Percentiles rank a stretch among this genome's conserved stretches.
Conservation (phyloP, 53 echinoderm and acorn worm species). For the Holothuria scabra region DNA sequence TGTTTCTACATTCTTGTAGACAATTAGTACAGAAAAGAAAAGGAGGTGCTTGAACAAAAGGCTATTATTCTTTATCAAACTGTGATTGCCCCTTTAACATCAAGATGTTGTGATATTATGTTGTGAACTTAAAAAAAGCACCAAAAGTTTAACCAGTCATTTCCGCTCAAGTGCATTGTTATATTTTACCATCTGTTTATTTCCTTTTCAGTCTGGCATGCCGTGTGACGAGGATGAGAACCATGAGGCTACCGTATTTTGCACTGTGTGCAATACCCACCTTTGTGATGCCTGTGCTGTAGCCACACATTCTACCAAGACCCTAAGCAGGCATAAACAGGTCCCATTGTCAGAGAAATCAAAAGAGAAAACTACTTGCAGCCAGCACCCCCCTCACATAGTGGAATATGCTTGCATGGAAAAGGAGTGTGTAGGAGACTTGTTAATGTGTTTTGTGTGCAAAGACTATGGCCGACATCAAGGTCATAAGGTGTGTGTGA, state of each 20-base stretch:
- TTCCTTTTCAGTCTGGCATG: constrained; percentile 47
- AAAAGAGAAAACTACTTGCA: constrained; percentile 69
- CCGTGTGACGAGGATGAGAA: constrained; percentile 89
- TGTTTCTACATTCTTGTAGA: too few species aligned
- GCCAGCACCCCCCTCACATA: constrained; percentile 76
- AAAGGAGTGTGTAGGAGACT: constrained; percentile 66
- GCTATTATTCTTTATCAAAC: too few species aligned
- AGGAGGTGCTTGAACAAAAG: too few species aligned
- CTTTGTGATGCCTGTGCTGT: constrained; percentile 74
- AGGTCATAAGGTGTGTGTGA: constrained; percentile 79
- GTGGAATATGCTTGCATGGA: constrained; percentile 92
- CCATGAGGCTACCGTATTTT: constrained; percentile 81
- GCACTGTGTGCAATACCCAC: constrained; percentile 91
- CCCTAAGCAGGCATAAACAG: constrained; percentile 81
- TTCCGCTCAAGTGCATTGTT: too few species aligned
- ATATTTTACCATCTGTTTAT: too few species aligned
- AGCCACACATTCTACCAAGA: constrained; percentile 78
- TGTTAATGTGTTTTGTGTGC: constrained; percentile 89
- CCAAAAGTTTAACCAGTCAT: too few species aligned
- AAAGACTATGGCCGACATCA: constrained; percentile 88
- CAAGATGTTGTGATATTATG: too few species aligned
- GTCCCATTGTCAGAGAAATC: constrained; percentile 91
- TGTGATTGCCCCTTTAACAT: too few species aligned
- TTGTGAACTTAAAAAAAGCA: too few species aligned
- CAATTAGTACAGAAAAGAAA: too few species aligned